These are phyloP conservation scores for Orgyia antiqua DNA, from an alignment of 2,888 invertebrate species.

Conservation along the genomic window DNA sequence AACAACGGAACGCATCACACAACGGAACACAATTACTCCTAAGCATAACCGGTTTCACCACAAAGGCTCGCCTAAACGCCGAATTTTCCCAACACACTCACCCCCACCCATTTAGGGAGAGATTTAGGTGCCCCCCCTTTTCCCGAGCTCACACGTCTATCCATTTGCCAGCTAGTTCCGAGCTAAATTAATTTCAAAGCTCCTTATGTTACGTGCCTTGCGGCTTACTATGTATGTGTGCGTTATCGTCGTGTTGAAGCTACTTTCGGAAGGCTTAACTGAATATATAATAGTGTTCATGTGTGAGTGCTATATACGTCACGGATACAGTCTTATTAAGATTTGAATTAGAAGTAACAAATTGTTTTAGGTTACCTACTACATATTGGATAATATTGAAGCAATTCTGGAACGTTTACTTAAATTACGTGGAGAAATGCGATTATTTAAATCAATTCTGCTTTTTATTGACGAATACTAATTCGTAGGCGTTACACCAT, in stretches of 20 bases:
- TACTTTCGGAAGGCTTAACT: slow-evolving; percentile 73
- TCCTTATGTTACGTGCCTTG: slow-evolving; percentile 79
- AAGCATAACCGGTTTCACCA: slow-evolving; percentile 62
- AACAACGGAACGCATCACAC: slow-evolving; percentile 31
- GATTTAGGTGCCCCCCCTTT: slow-evolving; percentile 33
- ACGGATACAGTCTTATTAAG: slow-evolving; percentile 68
- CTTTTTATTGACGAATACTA: no score
- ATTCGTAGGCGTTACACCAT: no score
- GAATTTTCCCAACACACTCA: slow-evolving; percentile 62
- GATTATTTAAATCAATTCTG: no score
- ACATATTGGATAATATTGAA: slow-evolving; percentile 1
- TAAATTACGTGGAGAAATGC: neutral
- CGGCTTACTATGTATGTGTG: slow-evolving; percentile 68
- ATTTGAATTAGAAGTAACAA: slow-evolving; percentile 71
- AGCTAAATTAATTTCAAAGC: slow-evolving; percentile 79
- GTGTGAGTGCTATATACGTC: slow-evolving; percentile 32
- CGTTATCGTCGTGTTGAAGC: slow-evolving; percentile 40
- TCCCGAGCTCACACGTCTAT: slow-evolving; percentile 74
- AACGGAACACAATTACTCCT: slow-evolving; percentile 61
- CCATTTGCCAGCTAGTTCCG: slow-evolving; percentile 79
- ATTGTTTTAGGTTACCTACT: slow-evolving; percentile 50
- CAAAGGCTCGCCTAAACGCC: slow-evolving; percentile 75
- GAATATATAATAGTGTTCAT: slow-evolving; percentile 46
- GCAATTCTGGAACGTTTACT: neutral
- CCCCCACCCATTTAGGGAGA: slow-evolving; percentile 29